A percentile compares a stretch with the other conserved stretches of the same genome.
Evolutionary conservation across 1,140 invertebrate species (phyloP).

Genomic region (Doryteuthis pealeii): DNA sequence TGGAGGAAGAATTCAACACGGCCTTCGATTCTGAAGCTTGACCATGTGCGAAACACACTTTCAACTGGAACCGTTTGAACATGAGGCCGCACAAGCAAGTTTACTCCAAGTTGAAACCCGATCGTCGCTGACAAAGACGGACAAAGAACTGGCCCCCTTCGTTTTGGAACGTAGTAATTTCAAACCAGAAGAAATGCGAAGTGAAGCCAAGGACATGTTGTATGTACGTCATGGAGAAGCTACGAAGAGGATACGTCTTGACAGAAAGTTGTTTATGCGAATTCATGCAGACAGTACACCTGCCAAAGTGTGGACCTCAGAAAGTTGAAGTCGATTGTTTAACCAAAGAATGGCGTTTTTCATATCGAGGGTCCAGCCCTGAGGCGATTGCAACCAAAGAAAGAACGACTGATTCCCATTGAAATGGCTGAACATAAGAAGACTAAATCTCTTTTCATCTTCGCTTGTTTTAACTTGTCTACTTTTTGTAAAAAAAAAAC

Average conservation of each 20-base stretch:
- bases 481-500: no score
- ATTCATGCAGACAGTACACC: conserved; percentile 52
- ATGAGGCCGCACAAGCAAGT: conserved; percentile 6
- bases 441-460: no score
- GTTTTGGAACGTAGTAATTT: conserved; percentile 54
- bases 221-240: conserved; percentile 49
- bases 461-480: no score
- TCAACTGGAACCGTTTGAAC: conserved; percentile 30
- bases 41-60: conserved; percentile 44
- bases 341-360: conserved; percentile 54
- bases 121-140: conserved; percentile 44
- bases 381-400: conserved; percentile 33
- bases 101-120: conserved; percentile 44
- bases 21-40: conserved; percentile 47
- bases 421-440: no score
- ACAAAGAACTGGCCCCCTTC: conserved; percentile 46
- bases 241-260: conserved; percentile 43
- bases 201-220: conserved; percentile 47
- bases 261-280: conserved; percentile 46
- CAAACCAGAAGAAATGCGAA: conserved; percentile 54
- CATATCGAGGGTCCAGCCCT: conserved; percentile 53
- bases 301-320: conserved; percentile 53
- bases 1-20: conserved; percentile 40
- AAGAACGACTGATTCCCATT: conserved; percentile 49
- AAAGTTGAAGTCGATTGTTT: conserved; percentile 47